Percentiles rank a stretch among this genome's conserved stretches.
Conservation (phyloP, 2,797 vertebrate genomes). For the Nyctibius grandis region DNA sequence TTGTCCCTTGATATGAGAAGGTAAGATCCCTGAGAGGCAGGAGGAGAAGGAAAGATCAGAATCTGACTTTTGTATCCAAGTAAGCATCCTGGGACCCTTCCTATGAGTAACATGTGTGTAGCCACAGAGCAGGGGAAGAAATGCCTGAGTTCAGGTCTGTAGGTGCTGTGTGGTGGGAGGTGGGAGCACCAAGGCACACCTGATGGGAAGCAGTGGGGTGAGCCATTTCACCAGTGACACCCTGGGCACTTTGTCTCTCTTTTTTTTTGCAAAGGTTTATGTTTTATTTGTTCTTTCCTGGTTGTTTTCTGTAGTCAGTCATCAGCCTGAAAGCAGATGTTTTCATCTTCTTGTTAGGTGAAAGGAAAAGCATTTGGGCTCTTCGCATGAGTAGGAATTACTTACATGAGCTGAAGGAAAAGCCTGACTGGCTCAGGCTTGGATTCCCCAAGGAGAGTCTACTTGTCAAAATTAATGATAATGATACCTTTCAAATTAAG, state of each 20-base stretch:
- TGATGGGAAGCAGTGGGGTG: not conserved
- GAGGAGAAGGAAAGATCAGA: not conserved
- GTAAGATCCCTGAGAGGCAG: not conserved
- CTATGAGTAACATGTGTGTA: not conserved
- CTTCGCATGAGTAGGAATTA: conserved; percentile 3
- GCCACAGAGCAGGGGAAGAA: not conserved
- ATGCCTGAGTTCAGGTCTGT: not conserved
- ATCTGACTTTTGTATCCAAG: not conserved
- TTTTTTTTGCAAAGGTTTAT: not conserved
- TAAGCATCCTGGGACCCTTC: not conserved
- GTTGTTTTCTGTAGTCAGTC: not conserved
- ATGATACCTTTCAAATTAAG: conserved; percentile 51
- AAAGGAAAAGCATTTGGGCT: not conserved
- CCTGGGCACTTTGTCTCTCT: not conserved
- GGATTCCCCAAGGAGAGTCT: not conserved
- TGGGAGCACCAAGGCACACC: not conserved
- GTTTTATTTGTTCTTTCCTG: not conserved
- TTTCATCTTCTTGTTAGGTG: conserved; percentile 14
- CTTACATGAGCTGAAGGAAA: conserved; percentile 21
- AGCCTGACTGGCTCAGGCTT: not conserved
- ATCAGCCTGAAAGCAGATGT: not conserved
- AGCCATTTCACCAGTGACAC: not conserved
- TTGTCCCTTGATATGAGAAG: not conserved
- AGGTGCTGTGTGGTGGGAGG: not conserved
- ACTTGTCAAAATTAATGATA: conserved; percentile 62